Evolutionary conservation across 2,113 vertebrate species (phyloP), one percentile per base, ranked within the genome.

Genomic region (Leptobrachium ailaonicum): DNA sequence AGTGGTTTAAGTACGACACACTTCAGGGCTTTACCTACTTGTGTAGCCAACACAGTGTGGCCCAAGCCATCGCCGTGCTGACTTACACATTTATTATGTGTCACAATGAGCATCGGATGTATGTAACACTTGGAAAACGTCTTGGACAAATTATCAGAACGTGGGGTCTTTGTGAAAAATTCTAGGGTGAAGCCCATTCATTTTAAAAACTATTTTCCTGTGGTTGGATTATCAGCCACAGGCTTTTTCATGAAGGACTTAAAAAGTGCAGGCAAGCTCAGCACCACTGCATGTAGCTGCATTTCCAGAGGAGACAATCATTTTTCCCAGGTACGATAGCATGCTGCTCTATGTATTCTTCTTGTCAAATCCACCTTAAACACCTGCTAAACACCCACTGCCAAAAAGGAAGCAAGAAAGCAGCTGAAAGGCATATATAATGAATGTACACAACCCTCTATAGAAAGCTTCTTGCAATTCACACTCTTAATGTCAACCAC

Each of bases 371-470:
- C 44, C 47, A n/a, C 5, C 77, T 43, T 64, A 72, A 20, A 66
- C n/a, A 60, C 63, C 71, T 60, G 42, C 71, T 73, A 73, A 74
- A 66, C 56, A 63, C 54, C 43, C 64, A 45, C 76, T 62, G 42
- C 41, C 67, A 77, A 89, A 77, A 89, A 82, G 90, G 87, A 88
- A 82, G 84, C 93, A 93, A 90, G 86, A 93, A 95, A 95, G 92
- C 91, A 87, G 89, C 90, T 74, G 91, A 94, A 96, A 95, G 92
- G 93, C 91, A 86, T 95, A 96, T 96, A 92, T 96, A 97, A 80
- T 74, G 79, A 75, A 75, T 81, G 44, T 81, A 75, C 87, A 89
- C 80, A 86, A 91, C 87, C 75, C 86, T 71, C 82, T 76, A 87
- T 56, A 90, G 88, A 88, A 80, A 68, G 41, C 71, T 32, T 7